phyloP scores from a whole-genome alignment of 2,113 vertebrate species.

The Corythornis vintsioides region DNA sequence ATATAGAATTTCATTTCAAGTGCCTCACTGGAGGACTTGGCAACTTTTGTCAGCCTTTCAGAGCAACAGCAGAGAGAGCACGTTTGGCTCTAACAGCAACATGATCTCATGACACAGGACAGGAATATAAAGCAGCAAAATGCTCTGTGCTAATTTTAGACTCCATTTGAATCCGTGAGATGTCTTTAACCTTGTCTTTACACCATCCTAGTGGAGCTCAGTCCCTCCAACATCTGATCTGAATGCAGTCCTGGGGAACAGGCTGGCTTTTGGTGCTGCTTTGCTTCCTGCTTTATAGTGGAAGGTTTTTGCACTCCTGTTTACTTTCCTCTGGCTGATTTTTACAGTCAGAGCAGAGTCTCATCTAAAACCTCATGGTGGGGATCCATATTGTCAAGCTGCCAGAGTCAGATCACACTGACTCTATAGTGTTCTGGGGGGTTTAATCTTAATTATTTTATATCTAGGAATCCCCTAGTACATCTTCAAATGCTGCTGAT shows the following conservation, averaged over 20 bases:
- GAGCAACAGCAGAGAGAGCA: neutral
- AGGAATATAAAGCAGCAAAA: constrained; percentile 29
- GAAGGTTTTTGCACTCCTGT: constrained; percentile 14
- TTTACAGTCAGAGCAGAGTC: neutral
- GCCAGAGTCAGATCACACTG: neutral
- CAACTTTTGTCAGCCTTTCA: neutral
- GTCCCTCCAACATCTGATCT: neutral
- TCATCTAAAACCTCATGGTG: neutral
- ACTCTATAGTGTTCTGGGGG: no score
- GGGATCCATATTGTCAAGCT: neutral
- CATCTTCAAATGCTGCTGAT: neutral
- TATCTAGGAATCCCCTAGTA: neutral
- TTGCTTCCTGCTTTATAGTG: neutral
- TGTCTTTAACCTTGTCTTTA: neutral
- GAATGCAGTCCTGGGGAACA: fast-evolving
- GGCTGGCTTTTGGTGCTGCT: neutral
- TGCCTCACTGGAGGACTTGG: neutral
- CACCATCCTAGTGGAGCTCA: neutral
- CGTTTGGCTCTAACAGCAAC: constrained; percentile 28
- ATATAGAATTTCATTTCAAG: neutral
- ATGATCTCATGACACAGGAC: constrained; percentile 37
- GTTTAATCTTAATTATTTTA: no score
- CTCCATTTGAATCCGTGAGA: neutral
- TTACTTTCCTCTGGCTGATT: neutral
- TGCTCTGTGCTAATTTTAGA: constrained; percentile 28